phyloP scores from a whole-genome alignment of 2,888 invertebrate species.

The Latheticus oryzae region DNA sequence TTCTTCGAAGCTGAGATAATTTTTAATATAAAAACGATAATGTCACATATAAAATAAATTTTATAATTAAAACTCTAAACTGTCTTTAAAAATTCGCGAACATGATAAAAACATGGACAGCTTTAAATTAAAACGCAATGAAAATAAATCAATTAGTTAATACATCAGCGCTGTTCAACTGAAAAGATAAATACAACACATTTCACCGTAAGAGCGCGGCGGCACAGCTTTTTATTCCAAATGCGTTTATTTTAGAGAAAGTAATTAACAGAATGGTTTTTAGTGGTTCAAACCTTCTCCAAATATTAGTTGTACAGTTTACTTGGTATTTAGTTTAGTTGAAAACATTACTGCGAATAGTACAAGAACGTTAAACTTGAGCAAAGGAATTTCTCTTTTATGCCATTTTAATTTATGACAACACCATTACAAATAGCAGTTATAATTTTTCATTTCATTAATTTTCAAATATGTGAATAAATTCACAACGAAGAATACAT shows the following conservation, averaged over 20 bases:
- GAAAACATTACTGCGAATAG: conserved; percentile 27
- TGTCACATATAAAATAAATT: not conserved
- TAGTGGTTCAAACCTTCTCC: conserved; percentile 37
- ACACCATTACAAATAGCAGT: conserved; percentile 1
- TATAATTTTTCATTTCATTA: conserved; percentile 3
- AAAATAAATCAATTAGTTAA: conserved; percentile 28
- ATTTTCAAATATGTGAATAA: not conserved
- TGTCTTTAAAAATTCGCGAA: too few relatives aligned
- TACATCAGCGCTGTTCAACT: conserved; percentile 9
- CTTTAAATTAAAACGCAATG: conserved; percentile 5
- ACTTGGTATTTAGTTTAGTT: conserved; percentile 35
- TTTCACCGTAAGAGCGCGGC: conserved; percentile 18
- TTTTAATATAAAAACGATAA: conserved; percentile 8
- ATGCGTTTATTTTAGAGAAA: conserved; percentile 35
- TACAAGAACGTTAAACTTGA: conserved; percentile 22
- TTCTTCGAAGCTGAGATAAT: conserved; percentile 23
- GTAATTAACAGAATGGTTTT: conserved; percentile 38
- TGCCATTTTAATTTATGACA: conserved; percentile 28
- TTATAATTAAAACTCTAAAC: not conserved
- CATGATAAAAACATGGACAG: not conserved
- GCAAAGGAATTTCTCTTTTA: conserved; percentile 22
- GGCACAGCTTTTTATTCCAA: conserved; percentile 22
- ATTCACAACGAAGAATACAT: too few relatives aligned
- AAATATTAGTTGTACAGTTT: conserved; percentile 38
- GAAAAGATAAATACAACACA: conserved; percentile 15